These are phyloP conservation scores for Calephelis nemesis DNA, from an alignment of 1,140 invertebrate genomes.

Conservation along the genomic window DNA sequence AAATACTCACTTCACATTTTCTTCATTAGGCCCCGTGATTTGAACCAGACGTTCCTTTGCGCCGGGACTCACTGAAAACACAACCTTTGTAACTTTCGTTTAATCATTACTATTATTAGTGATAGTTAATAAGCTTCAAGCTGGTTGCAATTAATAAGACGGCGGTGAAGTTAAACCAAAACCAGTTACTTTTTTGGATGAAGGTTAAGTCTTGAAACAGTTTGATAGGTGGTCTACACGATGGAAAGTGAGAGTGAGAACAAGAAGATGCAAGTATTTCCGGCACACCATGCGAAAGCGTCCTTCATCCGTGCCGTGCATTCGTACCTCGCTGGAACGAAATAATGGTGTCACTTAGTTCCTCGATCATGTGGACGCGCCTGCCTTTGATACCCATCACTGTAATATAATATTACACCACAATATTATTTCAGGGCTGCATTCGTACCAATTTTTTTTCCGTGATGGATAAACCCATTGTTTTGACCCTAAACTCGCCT, in stretches of 20 bases:
- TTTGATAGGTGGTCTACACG: conserved; percentile 4
- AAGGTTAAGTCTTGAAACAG: conserved; percentile 3
- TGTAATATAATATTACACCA: conserved; percentile 85
- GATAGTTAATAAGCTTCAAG: conserved; percentile 44
- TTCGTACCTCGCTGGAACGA: conserved; percentile 97
- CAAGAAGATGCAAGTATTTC: conserved; percentile 26
- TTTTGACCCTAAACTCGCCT: too few species aligned
- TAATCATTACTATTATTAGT: conserved; percentile 32
- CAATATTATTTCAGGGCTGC: conserved; percentile 55
- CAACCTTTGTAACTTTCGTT: conserved; percentile 11
- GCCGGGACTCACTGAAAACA: conserved; percentile 90
- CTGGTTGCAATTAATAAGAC: conserved; percentile 41
- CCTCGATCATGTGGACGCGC: conserved; percentile 98
- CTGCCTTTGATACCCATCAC: conserved; percentile 99
- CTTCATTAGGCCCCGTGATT: conserved; percentile 94
- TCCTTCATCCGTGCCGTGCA: conserved; percentile 45
- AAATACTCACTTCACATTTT: conserved; percentile 91
- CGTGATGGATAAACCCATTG: too few species aligned
- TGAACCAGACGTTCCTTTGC: conserved; percentile 95
- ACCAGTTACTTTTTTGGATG: conserved; percentile 10
- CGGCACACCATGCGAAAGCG: conserved; percentile 51
- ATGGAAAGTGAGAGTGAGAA: conserved; percentile 34
- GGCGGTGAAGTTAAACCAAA: conserved; percentile 17
- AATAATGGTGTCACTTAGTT: conserved; percentile 97
- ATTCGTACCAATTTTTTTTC: conserved; percentile 15